Percentiles rank a stretch among this genome's conserved stretches.
These are phyloP conservation scores for Baryphthengus martii DNA, from an alignment of 2,113 vertebrate species.

Conservation along the genomic window DNA sequence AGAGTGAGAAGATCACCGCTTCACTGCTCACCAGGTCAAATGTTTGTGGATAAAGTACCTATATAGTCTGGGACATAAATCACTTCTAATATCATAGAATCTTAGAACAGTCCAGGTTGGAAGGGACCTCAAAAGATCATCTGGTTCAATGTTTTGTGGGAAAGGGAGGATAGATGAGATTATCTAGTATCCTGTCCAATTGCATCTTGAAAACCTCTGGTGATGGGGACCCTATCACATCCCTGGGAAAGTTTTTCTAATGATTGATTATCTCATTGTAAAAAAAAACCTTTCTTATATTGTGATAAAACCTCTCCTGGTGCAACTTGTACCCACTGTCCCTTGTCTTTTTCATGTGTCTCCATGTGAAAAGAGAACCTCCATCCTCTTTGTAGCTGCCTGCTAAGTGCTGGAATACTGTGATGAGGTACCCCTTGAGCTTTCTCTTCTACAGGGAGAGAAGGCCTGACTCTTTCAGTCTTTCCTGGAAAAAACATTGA, in stretches of 20 bases:
- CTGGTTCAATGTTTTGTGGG: background rate
- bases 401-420: fast-evolving
- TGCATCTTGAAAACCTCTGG: background rate
- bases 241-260: background rate
- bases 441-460: background rate
- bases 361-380: background rate
- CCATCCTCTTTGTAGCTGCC: background rate
- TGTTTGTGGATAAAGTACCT: background rate
- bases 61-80: background rate
- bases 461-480: background rate
- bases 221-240: background rate
- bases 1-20: background rate
- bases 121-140: background rate
- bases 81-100: background rate
- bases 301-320: background rate
- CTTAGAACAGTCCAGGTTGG: background rate
- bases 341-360: background rate
- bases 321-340: background rate
- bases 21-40: background rate
- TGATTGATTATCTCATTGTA: background rate
- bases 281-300: background rate
- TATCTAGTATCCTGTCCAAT: background rate
- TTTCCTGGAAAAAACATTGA: background rate
- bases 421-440: background rate
- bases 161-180: background rate